Percentiles rank a stretch among this genome's conserved stretches.
Conservation (phyloP, 2,888 invertebrate genomes). For the Celastrina argiolus region DNA sequence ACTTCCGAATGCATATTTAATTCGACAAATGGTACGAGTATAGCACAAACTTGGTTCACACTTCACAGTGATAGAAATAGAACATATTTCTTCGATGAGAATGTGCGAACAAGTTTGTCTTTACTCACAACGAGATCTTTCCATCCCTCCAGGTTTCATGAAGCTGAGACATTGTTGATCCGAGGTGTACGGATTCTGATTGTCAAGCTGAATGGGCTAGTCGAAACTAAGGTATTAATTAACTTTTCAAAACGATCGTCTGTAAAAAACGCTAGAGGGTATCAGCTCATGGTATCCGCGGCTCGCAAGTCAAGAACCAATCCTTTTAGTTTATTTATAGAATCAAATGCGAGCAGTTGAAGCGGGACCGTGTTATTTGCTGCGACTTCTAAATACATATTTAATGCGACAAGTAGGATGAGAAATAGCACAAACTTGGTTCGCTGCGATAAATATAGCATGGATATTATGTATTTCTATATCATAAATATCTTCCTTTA, state of each 20-base stretch:
- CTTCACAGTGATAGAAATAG: too few relatives aligned
- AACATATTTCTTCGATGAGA: too few relatives aligned
- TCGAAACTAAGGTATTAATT: too few relatives aligned
- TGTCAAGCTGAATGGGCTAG: too few relatives aligned
- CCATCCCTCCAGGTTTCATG: too few relatives aligned
- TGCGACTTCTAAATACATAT: slow-evolving; percentile 13
- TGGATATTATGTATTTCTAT: neutral
- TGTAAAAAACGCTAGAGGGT: neutral
- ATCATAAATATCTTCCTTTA: neutral
- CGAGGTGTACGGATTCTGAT: too few relatives aligned
- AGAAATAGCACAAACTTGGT: slow-evolving; percentile 6
- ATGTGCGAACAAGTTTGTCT: too few relatives aligned
- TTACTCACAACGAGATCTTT: too few relatives aligned
- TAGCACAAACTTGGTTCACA: too few relatives aligned
- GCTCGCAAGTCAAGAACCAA: slow-evolving; percentile 11
- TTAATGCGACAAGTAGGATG: slow-evolving; percentile 6
- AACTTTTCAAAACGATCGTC: neutral
- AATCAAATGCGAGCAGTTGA: slow-evolving; percentile 15
- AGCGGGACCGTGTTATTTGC: slow-evolving; percentile 7
- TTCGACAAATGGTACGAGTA: too few relatives aligned
- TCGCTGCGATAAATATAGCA: neutral
- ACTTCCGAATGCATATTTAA: too few relatives aligned
- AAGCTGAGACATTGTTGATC: too few relatives aligned
- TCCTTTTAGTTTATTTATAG: slow-evolving; percentile 21
- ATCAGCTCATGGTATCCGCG: neutral